Evolutionary conservation across 2,113 vertebrate species (phyloP).

Genomic region (Python bivittatus): DNA sequence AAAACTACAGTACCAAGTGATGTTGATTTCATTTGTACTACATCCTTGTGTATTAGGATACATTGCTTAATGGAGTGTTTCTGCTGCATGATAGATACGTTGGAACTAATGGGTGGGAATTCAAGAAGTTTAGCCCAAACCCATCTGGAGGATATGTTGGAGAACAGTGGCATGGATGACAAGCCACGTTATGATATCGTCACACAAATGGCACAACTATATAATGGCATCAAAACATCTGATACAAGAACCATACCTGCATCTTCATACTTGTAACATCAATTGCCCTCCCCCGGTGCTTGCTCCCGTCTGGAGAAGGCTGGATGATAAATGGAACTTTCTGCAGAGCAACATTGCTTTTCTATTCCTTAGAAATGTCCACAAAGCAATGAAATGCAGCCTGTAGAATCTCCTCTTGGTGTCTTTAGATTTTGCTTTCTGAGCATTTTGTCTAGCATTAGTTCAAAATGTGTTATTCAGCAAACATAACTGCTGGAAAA

Average conservation of each 20-base stretch:
- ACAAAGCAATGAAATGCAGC: neutral
- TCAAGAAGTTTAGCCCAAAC: neutral
- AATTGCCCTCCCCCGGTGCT: neutral
- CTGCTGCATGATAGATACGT: neutral
- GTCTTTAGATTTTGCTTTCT: constrained; percentile 15
- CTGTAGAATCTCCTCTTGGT: neutral
- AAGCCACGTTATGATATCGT: neutral
- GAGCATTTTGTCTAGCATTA: neutral
- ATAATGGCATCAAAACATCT: neutral
- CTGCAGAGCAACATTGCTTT: neutral
- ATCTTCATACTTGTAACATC: neutral
- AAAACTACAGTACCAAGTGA: neutral
- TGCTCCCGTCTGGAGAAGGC: neutral
- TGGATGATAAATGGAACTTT: neutral
- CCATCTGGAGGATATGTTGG: neutral
- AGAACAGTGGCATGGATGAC: neutral
- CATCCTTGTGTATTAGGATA: neutral
- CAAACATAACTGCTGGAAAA: constrained; percentile 16
- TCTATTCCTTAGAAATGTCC: neutral
- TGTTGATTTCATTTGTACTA: constrained; percentile 10
- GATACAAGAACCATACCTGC: neutral
- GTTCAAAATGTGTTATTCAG: constrained; percentile 22
- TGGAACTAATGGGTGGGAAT: neutral
- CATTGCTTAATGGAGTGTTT: neutral
- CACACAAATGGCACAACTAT: neutral